Evolutionary conservation across 2,797 vertebrate genomes (phyloP).

Genomic region (Epinephelus malabaricus): DNA sequence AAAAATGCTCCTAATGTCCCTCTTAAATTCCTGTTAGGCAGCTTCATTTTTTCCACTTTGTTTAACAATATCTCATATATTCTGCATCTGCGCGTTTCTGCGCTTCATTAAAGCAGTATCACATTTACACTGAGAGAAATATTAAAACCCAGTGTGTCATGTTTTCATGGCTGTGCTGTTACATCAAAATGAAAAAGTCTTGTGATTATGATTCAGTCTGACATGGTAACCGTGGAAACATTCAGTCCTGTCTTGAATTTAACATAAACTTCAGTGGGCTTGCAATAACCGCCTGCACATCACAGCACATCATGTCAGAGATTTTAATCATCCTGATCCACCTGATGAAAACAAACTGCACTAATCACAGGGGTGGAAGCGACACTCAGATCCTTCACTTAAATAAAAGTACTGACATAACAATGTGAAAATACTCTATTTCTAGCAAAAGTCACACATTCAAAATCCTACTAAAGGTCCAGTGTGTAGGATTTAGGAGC

Average conservation of each 20-base stretch:
- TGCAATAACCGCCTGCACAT: background rate
- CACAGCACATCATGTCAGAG: background rate
- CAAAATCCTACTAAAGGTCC: no score
- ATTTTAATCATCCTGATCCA: slow-evolving; percentile 17
- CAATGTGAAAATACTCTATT: background rate
- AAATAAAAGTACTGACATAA: background rate
- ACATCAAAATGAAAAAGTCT: slow-evolving; percentile 30
- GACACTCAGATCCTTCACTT: background rate
- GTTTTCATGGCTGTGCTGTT: slow-evolving; percentile 24
- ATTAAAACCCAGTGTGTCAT: slow-evolving; percentile 27
- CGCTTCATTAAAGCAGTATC: slow-evolving; percentile 43
- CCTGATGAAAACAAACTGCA: slow-evolving; percentile 9
- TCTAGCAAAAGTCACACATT: no score
- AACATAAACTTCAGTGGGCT: slow-evolving; percentile 16
- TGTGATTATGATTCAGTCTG: slow-evolving; percentile 30
- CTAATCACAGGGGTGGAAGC: background rate
- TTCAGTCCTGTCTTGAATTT: slow-evolving; percentile 13
- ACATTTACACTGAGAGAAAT: slow-evolving; percentile 47
- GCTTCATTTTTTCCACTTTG: slow-evolving; percentile 27
- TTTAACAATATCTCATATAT: slow-evolving; percentile 29
- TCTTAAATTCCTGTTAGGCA: slow-evolving; percentile 17
- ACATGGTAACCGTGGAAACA: slow-evolving; percentile 32
- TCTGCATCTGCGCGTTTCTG: slow-evolving; percentile 33
- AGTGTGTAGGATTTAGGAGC: no score
- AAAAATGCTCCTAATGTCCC: slow-evolving; percentile 14